Percentiles rank a stretch among this genome's conserved stretches.
These are phyloP conservation scores for Alca torda DNA, from an alignment of 2,797 vertebrate genomes.

Conservation along the genomic window DNA sequence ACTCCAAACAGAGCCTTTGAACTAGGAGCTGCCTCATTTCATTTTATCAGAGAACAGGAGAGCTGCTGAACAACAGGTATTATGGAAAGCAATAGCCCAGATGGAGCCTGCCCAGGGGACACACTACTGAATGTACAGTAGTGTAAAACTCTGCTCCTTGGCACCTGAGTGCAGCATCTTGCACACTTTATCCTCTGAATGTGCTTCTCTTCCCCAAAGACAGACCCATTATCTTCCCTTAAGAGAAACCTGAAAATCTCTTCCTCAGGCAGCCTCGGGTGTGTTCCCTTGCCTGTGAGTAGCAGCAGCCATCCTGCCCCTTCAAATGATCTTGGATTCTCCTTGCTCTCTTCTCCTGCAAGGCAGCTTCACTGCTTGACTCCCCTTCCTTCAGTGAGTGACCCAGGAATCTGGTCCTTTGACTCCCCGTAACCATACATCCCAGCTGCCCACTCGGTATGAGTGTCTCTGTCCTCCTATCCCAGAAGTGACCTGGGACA, in stretches of 20 bases:
- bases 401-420: background rate
- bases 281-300: background rate
- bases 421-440: accelerated
- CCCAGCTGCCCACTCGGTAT: accelerated
- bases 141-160: background rate
- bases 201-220: background rate
- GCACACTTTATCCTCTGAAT: background rate
- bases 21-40: background rate
- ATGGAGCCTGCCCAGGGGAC: background rate
- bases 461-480: background rate
- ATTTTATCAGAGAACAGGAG: background rate
- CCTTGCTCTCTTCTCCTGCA: background rate
- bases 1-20: background rate
- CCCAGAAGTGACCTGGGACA: background rate
- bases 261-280: background rate
- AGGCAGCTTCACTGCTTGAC: background rate
- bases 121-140: accelerated
- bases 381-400: background rate
- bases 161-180: no score
- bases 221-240: background rate
- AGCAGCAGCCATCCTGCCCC: background rate
- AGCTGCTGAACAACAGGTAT: background rate
- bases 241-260: background rate
- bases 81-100: background rate
- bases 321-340: background rate